Conservation (phyloP, 2,888 invertebrate species). For the Vannuccia rotundouncinata region DNA sequence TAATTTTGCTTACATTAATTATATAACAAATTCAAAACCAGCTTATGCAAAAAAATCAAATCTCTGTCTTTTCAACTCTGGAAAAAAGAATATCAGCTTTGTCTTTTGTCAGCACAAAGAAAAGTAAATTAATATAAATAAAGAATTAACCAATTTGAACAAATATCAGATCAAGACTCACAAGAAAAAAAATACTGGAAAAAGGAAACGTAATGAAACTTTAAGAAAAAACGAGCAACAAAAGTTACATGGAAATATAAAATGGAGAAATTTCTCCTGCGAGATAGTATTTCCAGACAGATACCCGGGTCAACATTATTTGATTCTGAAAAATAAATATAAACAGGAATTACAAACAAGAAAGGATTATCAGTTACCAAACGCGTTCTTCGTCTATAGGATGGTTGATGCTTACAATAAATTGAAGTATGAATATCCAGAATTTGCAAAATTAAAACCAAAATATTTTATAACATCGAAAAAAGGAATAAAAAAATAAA, state of each 20-base stretch:
- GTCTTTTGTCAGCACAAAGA: background rate
- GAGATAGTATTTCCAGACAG: background rate
- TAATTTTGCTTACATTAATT: no score
- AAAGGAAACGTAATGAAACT: background rate
- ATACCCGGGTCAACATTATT: background rate
- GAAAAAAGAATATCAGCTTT: background rate
- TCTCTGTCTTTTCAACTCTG: background rate
- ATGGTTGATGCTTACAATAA: background rate
- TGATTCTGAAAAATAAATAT: background rate
- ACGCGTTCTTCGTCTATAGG: background rate
- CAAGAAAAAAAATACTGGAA: background rate
- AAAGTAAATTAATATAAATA: background rate
- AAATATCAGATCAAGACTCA: background rate
- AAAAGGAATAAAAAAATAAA: background rate
- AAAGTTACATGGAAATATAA: background rate
- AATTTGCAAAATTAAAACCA: background rate
- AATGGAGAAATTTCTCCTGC: background rate
- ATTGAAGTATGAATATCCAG: background rate
- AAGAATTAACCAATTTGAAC: background rate
- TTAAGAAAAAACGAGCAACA: background rate
- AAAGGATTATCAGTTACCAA: background rate
- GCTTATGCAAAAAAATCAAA: background rate
- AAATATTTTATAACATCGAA: background rate
- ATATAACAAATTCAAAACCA: background rate
- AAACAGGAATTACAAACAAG: background rate